Base-by-base conservation (phyloP, 37 sponge, comb jelly and placozoan genomes). In the Haliclona indistincta region DNA sequence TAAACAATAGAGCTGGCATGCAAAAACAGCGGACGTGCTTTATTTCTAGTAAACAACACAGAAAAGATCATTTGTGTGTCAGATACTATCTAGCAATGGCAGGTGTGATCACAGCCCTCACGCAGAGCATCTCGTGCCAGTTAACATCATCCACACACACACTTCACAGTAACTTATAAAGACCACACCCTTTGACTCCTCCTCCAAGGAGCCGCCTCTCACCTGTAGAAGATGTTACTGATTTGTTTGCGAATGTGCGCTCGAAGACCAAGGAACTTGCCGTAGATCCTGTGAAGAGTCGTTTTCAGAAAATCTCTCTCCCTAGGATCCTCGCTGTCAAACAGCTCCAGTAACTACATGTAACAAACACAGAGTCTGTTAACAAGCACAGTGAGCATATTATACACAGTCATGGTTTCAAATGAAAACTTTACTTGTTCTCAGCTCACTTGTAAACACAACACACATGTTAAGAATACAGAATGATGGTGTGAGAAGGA, bases 271-370 rank as follows among this genome's bases (percentile, higher is more conserved):
- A 98, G 86, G 49, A 98, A 98, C 67, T 98, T 98, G 25, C 96
- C 99, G 72, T 98, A 98, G 54, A 98, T 94, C 35, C 99, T 68
- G 78, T 98, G 99, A 19, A 98, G 89, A 3, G 80, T 78, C 30
- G 99, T 98, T 70, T 98, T 98, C 29, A 98, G 89, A 56, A 95
- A 84, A 56, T 98, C 99, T 65, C 99, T 92, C 69, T 98, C 99
- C 38, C 99, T 58, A 0, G 94, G 96, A 49, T 98, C 99, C 68
- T 95, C 95, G 43, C 92, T 95, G 79, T 98, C 96, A 78, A 98
- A 98, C 71, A 98, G 64, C 45, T 89, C 88, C 81, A 98, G 73
- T 34, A 98, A 73, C 84, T 98, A 81, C 51, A 76, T 33, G 30
- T n/a, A n/a, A n/a, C n/a, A n/a, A n/a, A n/a, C n/a, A n/a, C n/a